Evolutionary conservation across 2,888 invertebrate species (phyloP), one percentile per base, ranked within the genome.

Genomic region (Bugulina stolonifera): DNA sequence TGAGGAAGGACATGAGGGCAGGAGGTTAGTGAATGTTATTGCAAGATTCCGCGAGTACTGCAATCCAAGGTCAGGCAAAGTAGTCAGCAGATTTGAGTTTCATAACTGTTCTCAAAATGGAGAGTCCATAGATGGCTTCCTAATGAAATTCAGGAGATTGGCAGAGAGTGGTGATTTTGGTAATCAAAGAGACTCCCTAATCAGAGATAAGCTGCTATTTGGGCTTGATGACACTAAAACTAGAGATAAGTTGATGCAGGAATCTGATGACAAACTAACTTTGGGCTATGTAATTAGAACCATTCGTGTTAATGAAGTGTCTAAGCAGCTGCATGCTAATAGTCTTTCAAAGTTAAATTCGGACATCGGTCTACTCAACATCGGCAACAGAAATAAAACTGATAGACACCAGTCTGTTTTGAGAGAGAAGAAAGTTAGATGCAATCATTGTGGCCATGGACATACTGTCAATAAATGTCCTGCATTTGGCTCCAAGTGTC

Each of bases 31-130:
- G 3, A 23, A 22, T 22, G 57, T 57, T 5, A 25, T 57, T 5
- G 23, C 5, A 5, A 5, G 57, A 3, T 57, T 57, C 23, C 57
- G n/a, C 5, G 27, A 22, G 3, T 57, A 57, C n/a, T 57, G 57
- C n/a, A 57, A 57, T 27, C 57, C 27, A 14, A 57, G 57, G 27
- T 57, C 57, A 25, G 57, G 57, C 3, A 23, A 18, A 18, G 57
- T 57, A 5, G 57, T 57, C 5, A 57, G 10, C 57, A 22, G 57
- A 22, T 23, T 18, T 23, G 23, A 23, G 27, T 57, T 57, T 57
- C 57, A 57, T 57, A 27, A 23, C n/a, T 25, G 57, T 27, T 5
- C 57, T 57, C 57, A 57, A 27, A 57, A 27, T 57, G 57, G 57
- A 22, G 57, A 57, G 3, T 18, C 57, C 5, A 23, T 57, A 25